phyloP scores from a whole-genome alignment of 1,140 invertebrate species.

The Protaetia brevitarsis region DNA sequence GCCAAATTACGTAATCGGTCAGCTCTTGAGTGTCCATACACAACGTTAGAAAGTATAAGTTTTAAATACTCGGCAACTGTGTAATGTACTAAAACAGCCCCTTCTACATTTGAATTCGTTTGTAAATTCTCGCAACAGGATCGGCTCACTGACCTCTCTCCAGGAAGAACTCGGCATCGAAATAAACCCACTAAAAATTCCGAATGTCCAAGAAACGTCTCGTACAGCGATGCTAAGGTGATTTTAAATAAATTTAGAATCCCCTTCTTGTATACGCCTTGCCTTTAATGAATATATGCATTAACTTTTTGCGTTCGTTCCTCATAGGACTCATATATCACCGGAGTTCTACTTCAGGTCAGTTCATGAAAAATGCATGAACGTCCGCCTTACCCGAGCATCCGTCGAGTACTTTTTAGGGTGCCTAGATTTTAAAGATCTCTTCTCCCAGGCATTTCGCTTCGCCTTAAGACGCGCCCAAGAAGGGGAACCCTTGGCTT shows the following conservation, averaged over 20 bases:
- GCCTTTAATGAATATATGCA: conserved; percentile 12
- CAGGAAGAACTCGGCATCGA: no score
- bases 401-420: background rate
- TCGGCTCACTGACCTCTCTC: no score
- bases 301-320: conserved; percentile 6
- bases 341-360: background rate
- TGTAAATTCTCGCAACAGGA: background rate
- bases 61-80: no score
- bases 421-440: background rate
- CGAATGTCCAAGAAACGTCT: background rate
- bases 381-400: conserved; percentile 2
- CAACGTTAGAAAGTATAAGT: no score
- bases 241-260: conserved; percentile 17
- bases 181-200: background rate
- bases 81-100: no score
- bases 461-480: no score
- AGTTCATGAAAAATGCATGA: conserved; percentile 16
- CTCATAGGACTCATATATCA: conserved; percentile 7
- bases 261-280: conserved; percentile 12
- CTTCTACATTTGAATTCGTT: no score
- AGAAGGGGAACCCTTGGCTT: no score
- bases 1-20: no score
- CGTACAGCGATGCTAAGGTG: no score
- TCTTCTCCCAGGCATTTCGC: no score
- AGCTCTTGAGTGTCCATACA: no score